Percentiles rank a stretch among this genome's conserved stretches.
Evolutionary conservation across 2,888 invertebrate species (phyloP).

Genomic region (Melipona bicolor): DNA sequence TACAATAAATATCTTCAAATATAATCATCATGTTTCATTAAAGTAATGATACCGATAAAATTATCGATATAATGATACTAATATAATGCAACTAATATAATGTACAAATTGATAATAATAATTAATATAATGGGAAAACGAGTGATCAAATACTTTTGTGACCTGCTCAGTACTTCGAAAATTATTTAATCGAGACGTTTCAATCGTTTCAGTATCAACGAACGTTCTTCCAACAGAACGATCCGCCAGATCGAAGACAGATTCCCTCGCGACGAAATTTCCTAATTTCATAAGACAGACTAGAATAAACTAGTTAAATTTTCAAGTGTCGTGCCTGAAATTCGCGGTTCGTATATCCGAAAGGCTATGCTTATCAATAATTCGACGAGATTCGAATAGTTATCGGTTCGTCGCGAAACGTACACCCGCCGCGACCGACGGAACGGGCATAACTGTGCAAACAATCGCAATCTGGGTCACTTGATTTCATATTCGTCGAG

Average conservation of each 20-base stretch:
- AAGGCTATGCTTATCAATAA: background rate
- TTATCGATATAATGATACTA: too few species aligned
- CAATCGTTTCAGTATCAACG: background rate
- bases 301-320: background rate
- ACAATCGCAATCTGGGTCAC: slow-evolving; percentile 53
- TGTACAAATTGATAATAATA: too few species aligned
- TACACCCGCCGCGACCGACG: background rate
- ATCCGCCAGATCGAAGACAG: background rate
- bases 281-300: background rate
- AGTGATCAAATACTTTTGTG: too few species aligned
- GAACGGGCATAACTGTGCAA: slow-evolving; percentile 33
- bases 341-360: background rate
- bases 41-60: too few species aligned
- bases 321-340: background rate
- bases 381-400: slow-evolving; percentile 40
- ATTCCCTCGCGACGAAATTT: background rate
- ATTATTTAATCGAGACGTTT: background rate
- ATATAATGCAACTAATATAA: too few species aligned
- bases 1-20: too few species aligned
- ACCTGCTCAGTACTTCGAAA: too few species aligned
- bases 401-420: slow-evolving; percentile 32
- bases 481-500: slow-evolving; percentile 49
- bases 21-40: too few species aligned
- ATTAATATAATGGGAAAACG: too few species aligned
- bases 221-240: background rate